Conservation (phyloP, 2,113 vertebrate species). For the Ceyx cyanopectus region DNA sequence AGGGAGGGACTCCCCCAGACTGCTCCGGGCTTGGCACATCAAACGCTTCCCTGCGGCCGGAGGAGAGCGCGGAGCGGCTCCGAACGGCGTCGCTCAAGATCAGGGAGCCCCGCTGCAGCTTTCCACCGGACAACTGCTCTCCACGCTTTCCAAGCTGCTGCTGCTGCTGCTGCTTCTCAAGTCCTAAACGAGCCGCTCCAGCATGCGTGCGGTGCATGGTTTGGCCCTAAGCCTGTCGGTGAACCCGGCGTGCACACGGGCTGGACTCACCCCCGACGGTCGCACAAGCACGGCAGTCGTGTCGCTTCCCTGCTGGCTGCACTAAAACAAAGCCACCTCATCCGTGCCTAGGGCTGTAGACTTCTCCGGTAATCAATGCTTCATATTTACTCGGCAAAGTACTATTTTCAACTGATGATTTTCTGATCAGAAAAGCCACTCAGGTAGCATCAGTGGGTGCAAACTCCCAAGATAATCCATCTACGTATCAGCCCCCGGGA, state of each 20-base stretch:
- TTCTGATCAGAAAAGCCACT: background rate
- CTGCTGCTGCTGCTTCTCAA: background rate
- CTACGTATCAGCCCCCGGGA: background rate
- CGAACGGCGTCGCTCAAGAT: background rate
- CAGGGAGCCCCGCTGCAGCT: background rate
- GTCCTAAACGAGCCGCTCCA: background rate
- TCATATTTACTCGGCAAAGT: background rate
- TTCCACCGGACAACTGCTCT: background rate
- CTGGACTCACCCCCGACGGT: background rate
- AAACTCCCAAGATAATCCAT: background rate
- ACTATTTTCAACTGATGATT: background rate
- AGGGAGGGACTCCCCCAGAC: background rate
- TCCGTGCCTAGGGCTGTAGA: accelerated
- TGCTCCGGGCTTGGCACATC: background rate
- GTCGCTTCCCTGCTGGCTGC: background rate
- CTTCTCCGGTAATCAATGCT: accelerated
- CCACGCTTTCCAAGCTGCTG: background rate
- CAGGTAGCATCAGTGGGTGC: accelerated
- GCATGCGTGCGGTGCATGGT: accelerated
- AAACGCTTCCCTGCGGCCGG: background rate
- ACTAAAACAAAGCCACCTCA: background rate
- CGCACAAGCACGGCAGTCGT: background rate
- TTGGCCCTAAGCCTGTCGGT: background rate
- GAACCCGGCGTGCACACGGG: accelerated
- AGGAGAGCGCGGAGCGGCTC: background rate